These are phyloP conservation scores for Petrocephalus zakoni DNA, from an alignment of 2,113 vertebrate species.

Conservation along the genomic window DNA sequence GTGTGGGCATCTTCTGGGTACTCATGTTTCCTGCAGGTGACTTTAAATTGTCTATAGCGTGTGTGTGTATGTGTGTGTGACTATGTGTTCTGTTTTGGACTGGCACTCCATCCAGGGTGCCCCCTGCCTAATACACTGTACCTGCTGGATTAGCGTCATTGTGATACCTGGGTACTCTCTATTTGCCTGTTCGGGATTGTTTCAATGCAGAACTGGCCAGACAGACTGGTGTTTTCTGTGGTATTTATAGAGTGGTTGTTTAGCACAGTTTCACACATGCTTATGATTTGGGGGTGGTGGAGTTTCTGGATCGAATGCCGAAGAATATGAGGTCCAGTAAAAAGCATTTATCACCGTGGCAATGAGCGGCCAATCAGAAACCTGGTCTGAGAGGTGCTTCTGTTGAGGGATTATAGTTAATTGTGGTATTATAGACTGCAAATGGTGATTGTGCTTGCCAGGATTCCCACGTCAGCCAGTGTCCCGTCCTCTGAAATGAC, in stretches of 20 bases:
- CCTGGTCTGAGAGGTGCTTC: not conserved
- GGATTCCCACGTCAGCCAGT: not conserved
- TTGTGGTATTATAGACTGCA: not conserved
- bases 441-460: not conserved
- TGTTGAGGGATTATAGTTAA: not conserved
- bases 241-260: not conserved
- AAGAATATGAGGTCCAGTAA: slow-evolving; percentile 1
- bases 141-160: not conserved
- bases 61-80: not conserved
- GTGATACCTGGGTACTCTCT: not conserved
- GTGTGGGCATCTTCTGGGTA: not conserved
- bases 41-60: not conserved
- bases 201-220: not conserved
- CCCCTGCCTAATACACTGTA: not conserved
- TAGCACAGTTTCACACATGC: not conserved
- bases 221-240: not conserved
- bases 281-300: not conserved
- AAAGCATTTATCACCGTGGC: not conserved
- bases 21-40: not conserved
- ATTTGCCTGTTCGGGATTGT: not conserved
- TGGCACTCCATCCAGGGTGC: not conserved
- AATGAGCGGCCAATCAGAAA: not conserved
- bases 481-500: not conserved
- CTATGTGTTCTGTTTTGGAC: not conserved
- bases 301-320: not conserved